Evolutionary conservation across 2,113 vertebrate species (phyloP), one percentile per base, ranked within the genome.

Genomic region (Arothron firmamentum): DNA sequence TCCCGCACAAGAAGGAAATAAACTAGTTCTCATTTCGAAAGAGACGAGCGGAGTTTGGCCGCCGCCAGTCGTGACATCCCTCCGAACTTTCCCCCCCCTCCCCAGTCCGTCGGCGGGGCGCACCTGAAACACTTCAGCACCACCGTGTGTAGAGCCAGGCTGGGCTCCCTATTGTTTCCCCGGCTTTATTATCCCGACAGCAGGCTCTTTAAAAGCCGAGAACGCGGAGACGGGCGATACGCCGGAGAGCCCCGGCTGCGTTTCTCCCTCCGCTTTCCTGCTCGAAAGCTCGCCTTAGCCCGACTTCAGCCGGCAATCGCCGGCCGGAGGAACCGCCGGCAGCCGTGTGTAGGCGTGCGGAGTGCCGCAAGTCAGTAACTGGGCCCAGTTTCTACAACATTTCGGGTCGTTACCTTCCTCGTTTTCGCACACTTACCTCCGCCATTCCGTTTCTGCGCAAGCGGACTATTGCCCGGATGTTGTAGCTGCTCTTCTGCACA

Each of bases 381-480:
- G 38, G 58, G 59, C 55, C 20, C 64, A 9, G 72, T 77, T 86
- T 75, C 25, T 31, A 23, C 54, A 4, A 50, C 59, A 28, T 52
- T 86, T 85, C 54, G 69, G 47, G 52, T 85, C 80, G 52, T 64
- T 80, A 70, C 80, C 65, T 78, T 82, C 81, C 86, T 86, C 86
- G 81, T 80, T 88, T 88, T 85, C 80, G 85, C 81, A 84, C 76
- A 90, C 91, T 92, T 87, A 91, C 91, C 91, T 91, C 91, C 91
- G 91, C 91, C 91, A 92, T 92, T 92, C 89, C 89, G 88, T 82
- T 87, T 87, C 87, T 91, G 89, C 89, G 89, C 89, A 85, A 85
- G 90, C 90, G 85, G 77, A 47, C 56, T 87, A 62, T 85, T 84
- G 88, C 91, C 91, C 91, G 91, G 91, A 92, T 92, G 91, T 91